These are phyloP conservation scores for Nothoprocta pentlandii DNA, from an alignment of 2,113 vertebrate genomes.

Conservation along the genomic window DNA sequence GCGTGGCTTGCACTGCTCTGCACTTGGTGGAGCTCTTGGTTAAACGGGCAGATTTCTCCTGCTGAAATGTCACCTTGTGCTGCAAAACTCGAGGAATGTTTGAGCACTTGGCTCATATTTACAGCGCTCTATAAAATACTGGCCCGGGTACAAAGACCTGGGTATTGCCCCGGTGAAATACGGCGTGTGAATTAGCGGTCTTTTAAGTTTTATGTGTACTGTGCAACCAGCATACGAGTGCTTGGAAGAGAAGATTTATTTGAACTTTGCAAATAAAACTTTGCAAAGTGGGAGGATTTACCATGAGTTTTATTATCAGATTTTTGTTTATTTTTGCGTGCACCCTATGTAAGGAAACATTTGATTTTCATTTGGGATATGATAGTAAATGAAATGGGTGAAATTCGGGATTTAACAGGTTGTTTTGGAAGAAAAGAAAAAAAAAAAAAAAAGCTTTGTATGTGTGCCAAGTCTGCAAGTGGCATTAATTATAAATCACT, in stretches of 20 bases:
- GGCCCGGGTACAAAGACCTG: background rate
- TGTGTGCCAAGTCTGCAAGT: background rate
- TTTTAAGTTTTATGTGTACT: background rate
- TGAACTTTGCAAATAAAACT: background rate
- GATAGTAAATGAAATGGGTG: background rate
- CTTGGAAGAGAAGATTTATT: background rate
- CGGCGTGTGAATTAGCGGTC: rapidly evolving
- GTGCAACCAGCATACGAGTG: background rate
- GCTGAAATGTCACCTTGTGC: background rate
- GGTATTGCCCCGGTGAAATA: background rate
- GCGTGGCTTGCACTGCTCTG: background rate
- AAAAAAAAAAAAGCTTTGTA: background rate
- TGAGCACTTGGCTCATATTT: background rate
- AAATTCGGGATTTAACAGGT: background rate
- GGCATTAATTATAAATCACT: background rate
- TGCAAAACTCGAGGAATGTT: background rate
- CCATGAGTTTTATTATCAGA: background rate
- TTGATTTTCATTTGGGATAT: background rate
- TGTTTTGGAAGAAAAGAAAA: background rate
- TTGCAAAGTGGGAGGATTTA: background rate
- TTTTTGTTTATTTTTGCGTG: background rate
- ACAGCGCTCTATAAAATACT: background rate
- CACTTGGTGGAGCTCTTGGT: background rate
- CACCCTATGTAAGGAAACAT: background rate
- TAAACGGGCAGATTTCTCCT: background rate